Evolutionary conservation across 2,797 vertebrate genomes (phyloP).

Genomic region (Ciconia nigra): DNA sequence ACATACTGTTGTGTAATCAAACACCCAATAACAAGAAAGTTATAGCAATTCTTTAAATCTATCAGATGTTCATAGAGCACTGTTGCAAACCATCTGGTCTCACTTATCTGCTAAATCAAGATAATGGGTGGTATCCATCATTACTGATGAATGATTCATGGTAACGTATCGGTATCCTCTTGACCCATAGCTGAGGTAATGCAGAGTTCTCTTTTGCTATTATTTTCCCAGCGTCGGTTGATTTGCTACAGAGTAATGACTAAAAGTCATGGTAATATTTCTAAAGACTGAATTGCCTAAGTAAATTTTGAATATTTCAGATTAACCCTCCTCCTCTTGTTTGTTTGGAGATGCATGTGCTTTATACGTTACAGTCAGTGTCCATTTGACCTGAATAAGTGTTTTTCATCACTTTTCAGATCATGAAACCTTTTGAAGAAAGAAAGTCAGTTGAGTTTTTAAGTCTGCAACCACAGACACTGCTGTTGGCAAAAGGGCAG

Average conservation of each 20-base stretch:
- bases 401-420: neutral
- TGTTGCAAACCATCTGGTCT: constrained; percentile 28
- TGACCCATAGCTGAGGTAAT: neutral
- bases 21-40: neutral
- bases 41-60: neutral
- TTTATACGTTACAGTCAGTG: rapidly evolving
- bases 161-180: neutral
- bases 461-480: neutral
- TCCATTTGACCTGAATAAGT: neutral
- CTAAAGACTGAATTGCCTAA: neutral
- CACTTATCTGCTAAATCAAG: constrained; percentile 26
- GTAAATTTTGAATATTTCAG: neutral
- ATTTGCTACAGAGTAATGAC: neutral
- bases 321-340: neutral
- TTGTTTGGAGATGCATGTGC: neutral
- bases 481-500: constrained; percentile 8
- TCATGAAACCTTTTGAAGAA: neutral
- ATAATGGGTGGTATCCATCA: constrained; percentile 22
- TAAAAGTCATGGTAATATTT: neutral
- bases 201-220: neutral
- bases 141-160: constrained; percentile 21
- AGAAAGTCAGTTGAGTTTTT: neutral
- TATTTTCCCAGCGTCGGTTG: neutral
- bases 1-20: neutral
- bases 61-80: neutral